Conservation (phyloP, 2,888 invertebrate genomes). For the Operophtera brumata region DNA sequence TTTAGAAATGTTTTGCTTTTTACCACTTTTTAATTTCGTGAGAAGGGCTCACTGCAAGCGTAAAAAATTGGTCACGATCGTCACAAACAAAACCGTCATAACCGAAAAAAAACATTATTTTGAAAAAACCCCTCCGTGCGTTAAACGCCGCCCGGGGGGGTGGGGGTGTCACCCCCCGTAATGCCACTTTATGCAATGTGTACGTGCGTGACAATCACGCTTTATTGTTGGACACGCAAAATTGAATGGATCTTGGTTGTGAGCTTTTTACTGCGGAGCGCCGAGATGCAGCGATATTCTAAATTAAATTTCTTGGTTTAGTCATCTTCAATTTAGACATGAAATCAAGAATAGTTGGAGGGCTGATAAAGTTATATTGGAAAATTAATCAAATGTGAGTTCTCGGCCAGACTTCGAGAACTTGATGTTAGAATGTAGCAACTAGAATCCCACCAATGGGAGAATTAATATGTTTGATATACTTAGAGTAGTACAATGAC, state of each 20-base stretch:
- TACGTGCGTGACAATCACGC: constrained; percentile 79
- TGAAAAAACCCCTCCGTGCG: constrained; percentile 65
- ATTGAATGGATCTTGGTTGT: constrained; percentile 62
- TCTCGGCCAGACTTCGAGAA: not conserved
- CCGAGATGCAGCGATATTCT: constrained; percentile 26
- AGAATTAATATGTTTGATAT: not conserved
- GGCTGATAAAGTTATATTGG: not conserved
- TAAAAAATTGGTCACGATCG: constrained; percentile 31
- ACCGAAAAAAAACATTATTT: constrained; percentile 54
- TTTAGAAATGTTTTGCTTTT: not conserved
- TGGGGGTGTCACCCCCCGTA: constrained; percentile 34
- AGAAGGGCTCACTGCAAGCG: constrained; percentile 8
- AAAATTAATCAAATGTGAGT: constrained; percentile 1
- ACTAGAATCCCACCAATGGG: not conserved
- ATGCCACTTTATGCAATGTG: constrained; percentile 65
- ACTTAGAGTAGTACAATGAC: too few relatives aligned
- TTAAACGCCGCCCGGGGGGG: constrained; percentile 44
- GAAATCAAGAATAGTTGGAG: not conserved
- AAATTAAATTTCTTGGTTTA: constrained; percentile 29
- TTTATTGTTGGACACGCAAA: constrained; percentile 67
- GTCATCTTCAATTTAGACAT: constrained; percentile 17
- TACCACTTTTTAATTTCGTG: not conserved
- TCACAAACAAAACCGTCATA: constrained; percentile 34
- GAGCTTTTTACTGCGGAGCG: constrained; percentile 37
- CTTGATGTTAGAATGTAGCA: not conserved